Evolutionary conservation across 2,888 invertebrate genomes (phyloP).

Genomic region (Lepidocyrtinus sp.): DNA sequence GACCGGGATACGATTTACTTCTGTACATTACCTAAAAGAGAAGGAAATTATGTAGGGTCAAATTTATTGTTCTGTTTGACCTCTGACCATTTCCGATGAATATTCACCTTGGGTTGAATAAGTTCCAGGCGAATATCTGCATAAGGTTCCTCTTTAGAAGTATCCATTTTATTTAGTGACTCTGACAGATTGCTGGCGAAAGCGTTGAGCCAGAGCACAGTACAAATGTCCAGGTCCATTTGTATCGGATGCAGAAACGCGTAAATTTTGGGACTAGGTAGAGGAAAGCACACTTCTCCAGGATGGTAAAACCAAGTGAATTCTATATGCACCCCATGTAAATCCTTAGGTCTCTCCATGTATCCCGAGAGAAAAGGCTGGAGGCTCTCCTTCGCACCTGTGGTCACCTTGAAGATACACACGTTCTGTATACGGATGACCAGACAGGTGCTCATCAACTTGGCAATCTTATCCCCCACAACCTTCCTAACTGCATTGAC

Average conservation of each 20-base stretch:
- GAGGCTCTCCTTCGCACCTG: conserved; percentile 79
- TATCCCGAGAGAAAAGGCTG: conserved; percentile 82
- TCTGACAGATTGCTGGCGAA: conserved; percentile 91
- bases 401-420: conserved; percentile 87
- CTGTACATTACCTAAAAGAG: conserved; percentile 31
- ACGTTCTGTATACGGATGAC: conserved; percentile 93
- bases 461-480: conserved; percentile 78
- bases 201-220: conserved; percentile 94
- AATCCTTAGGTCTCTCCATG: conserved; percentile 82
- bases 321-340: conserved; percentile 94
- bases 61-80: neutral
- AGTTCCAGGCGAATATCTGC: conserved; percentile 92
- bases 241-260: conserved; percentile 92
- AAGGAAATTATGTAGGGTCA: conserved; percentile 7
- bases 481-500: conserved; percentile 49
- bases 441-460: conserved; percentile 93
- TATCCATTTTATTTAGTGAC: conserved; percentile 76
- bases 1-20: conserved; percentile 77
- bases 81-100: neutral
- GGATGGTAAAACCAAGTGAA: conserved; percentile 97
- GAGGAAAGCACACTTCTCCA: conserved; percentile 90
- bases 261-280: conserved; percentile 94
- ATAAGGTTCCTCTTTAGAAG: conserved; percentile 71
- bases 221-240: conserved; percentile 88
- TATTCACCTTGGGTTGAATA: conserved; percentile 89